phyloP scores from a whole-genome alignment of 2,113 vertebrate genomes.

The Alosa alosa region DNA sequence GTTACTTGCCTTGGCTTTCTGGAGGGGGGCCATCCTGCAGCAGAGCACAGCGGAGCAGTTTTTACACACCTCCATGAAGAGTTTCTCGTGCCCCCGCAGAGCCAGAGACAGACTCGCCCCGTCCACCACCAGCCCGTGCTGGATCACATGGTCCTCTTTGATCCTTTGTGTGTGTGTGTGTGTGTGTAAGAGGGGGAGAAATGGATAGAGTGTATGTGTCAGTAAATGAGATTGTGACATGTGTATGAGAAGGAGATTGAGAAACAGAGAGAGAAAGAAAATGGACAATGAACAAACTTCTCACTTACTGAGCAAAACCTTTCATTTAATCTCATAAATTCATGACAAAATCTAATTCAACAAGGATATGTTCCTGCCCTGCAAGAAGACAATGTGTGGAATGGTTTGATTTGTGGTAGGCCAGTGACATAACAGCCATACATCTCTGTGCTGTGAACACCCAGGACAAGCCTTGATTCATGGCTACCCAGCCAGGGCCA shows the following conservation, averaged over 20 bases:
- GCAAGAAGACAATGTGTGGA: neutral
- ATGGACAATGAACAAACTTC: neutral
- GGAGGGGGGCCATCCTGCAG: constrained; percentile 96
- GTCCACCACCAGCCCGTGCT: constrained; percentile 95
- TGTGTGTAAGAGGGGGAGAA: no score
- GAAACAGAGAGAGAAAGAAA: neutral
- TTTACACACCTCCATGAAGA: constrained; percentile 96
- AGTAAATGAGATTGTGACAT: no score
- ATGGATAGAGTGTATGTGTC: neutral
- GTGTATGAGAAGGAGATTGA: neutral
- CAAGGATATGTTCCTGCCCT: neutral
- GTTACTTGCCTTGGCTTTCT: constrained; percentile 89
- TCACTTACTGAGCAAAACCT: no score
- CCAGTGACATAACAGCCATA: neutral
- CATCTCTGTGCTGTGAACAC: neutral
- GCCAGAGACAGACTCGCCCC: constrained; percentile 94
- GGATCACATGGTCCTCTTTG: constrained; percentile 92
- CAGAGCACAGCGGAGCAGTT: constrained; percentile 94
- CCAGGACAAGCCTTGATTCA: neutral
- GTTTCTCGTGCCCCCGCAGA: constrained; percentile 91
- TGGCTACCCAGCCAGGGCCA: neutral
- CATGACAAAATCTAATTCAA: neutral
- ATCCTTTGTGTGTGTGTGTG: constrained; percentile 70
- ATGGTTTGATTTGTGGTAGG: neutral
- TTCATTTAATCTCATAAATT: no score